Conservation (phyloP, 2,797 vertebrate genomes). For the Streptopelia turtur region DNA sequence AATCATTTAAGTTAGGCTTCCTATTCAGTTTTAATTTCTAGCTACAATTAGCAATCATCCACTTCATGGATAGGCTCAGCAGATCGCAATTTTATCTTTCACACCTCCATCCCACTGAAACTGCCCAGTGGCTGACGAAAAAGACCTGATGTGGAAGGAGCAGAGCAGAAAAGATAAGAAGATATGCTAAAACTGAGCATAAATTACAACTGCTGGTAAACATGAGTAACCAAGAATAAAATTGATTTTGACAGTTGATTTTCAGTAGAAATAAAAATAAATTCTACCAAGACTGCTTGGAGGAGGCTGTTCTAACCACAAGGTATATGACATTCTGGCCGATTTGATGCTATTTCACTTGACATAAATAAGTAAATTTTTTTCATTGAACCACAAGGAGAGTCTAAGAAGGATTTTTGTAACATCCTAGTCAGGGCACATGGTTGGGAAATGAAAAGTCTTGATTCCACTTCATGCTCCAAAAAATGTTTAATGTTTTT, state of each 20-base stretch:
- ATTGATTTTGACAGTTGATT: background rate
- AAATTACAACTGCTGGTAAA: background rate
- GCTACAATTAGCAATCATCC: background rate
- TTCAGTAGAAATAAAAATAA: slow-evolving; percentile 37
- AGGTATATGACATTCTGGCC: background rate
- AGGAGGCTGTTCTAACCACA: background rate
- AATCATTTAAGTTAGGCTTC: background rate
- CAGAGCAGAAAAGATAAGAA: background rate
- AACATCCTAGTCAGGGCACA: background rate
- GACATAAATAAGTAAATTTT: background rate
- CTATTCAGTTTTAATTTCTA: background rate
- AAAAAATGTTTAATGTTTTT: background rate
- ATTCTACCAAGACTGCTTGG: background rate
- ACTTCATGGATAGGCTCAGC: background rate
- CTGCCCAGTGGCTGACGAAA: background rate
- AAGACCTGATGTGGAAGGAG: background rate
- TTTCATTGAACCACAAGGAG: background rate
- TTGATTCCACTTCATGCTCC: background rate
- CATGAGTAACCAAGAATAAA: background rate
- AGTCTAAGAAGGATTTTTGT: background rate
- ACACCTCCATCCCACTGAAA: background rate
- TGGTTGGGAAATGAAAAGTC: background rate
- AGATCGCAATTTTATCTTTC: background rate
- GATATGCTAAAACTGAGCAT: background rate
- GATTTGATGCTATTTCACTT: background rate